These are phyloP conservation scores for Orchesella flavescens DNA, from an alignment of 2,888 invertebrate species.

Conservation along the genomic window DNA sequence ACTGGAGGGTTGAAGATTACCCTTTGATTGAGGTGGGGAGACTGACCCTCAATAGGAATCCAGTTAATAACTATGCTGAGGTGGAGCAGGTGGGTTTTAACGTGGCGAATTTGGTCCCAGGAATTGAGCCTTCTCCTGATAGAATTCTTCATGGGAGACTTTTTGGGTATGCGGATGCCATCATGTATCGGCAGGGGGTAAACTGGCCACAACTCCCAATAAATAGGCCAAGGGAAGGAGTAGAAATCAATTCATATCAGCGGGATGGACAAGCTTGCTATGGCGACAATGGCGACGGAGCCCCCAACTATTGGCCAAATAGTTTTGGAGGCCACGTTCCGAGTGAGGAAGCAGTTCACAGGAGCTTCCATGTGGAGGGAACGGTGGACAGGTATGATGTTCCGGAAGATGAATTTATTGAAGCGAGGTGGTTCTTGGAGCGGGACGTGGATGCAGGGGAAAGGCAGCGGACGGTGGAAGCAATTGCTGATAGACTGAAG, in stretches of 20 bases:
- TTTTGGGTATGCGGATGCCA: conserved; percentile 87
- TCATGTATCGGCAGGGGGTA: conserved; percentile 90
- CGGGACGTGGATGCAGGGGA: conserved; percentile 86
- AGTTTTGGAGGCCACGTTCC: conserved; percentile 89
- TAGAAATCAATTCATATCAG: conserved; percentile 81
- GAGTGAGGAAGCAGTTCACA: conserved; percentile 80
- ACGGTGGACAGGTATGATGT: conserved; percentile 87
- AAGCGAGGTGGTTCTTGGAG: conserved; percentile 85
- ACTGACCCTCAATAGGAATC: conserved; percentile 51
- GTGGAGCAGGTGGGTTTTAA: conserved; percentile 48
- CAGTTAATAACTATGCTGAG: conserved; percentile 37
- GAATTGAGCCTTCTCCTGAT: conserved; percentile 61
- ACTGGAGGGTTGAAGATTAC: conserved; percentile 49
- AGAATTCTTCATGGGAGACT: conserved; percentile 57
- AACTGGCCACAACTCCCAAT: conserved; percentile 95
- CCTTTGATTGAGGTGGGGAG: conserved; percentile 56
- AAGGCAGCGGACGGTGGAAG: conserved; percentile 82
- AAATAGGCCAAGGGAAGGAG: conserved; percentile 85
- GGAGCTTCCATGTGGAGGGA: conserved; percentile 80
- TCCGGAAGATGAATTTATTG: conserved; percentile 88
- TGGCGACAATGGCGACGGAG: conserved; percentile 86
- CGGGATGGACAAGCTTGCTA: conserved; percentile 85
- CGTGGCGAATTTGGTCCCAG: conserved; percentile 54
- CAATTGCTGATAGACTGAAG: conserved; percentile 85
- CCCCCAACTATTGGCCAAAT: conserved; percentile 97